phyloP scores from a whole-genome alignment of 1,140 invertebrate species.

The Marisa cornuarietis region DNA sequence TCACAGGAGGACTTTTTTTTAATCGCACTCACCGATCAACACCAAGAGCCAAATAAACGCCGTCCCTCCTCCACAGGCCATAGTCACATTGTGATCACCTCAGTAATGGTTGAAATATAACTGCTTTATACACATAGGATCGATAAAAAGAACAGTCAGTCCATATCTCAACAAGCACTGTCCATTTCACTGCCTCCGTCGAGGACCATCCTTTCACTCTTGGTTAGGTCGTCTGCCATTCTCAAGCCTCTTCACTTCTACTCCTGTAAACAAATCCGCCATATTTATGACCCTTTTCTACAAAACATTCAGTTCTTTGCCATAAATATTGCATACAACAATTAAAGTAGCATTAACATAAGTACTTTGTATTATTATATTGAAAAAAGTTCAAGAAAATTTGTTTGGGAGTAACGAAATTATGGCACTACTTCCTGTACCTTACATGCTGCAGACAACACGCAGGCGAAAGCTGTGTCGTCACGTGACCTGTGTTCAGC shows the following conservation, averaged over 20 bases:
- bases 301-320: neutral
- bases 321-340: neutral
- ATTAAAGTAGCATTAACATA: neutral
- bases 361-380: neutral
- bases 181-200: neutral
- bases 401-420: neutral
- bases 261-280: slow-evolving; percentile 11
- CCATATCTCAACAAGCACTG: neutral
- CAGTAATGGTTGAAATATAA: neutral
- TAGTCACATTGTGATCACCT: neutral
- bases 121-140: neutral
- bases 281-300: neutral
- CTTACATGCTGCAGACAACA: slow-evolving; percentile 11
- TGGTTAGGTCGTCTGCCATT: slow-evolving; percentile 23
- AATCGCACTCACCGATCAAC: slow-evolving; percentile 20
- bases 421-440: slow-evolving; percentile 8
- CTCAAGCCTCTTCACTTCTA: slow-evolving; percentile 2
- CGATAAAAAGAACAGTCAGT: neutral
- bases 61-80: slow-evolving; percentile 19
- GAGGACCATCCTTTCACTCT: slow-evolving; percentile 7
- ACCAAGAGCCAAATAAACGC: slow-evolving; percentile 19
- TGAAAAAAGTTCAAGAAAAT: neutral
- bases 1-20: neutral
- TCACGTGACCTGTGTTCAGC: slow-evolving; percentile 22
- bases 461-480: neutral